A percentile compares a stretch with the other conserved stretches of the same genome.
phyloP scores from a whole-genome alignment of 2,113 vertebrate genomes.

The Cebus imitator region DNA sequence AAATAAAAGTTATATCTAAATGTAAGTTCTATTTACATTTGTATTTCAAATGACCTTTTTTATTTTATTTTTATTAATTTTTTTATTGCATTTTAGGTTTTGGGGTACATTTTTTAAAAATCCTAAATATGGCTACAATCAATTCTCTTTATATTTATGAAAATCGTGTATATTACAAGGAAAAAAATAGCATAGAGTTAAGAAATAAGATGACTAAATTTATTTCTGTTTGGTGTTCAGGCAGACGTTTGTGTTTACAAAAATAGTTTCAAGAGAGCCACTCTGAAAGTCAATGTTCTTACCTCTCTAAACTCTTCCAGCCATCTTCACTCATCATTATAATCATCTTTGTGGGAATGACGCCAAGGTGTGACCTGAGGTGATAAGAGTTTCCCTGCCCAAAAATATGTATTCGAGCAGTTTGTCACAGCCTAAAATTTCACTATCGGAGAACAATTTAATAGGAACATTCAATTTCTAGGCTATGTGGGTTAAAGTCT shows the following conservation, averaged over 20 bases:
- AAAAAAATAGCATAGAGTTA: not conserved
- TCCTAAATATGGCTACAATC: not conserved
- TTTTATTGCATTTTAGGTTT: no score
- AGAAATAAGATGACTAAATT: conserved; percentile 9
- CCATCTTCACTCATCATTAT: not conserved
- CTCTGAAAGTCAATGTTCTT: not conserved
- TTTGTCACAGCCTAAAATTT: not conserved
- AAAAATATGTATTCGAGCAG: not conserved
- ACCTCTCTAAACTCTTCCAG: not conserved
- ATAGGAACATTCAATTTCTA: not conserved
- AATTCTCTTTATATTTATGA: not conserved
- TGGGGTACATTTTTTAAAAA: not conserved
- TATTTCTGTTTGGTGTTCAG: not conserved
- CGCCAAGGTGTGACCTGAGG: not conserved
- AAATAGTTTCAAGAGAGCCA: not conserved
- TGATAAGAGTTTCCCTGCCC: not conserved
- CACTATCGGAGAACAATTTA: not conserved
- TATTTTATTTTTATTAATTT: no score
- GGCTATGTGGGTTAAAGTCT: not conserved
- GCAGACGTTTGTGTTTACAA: not conserved
- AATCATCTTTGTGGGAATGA: not conserved
- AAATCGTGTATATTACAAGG: not conserved
- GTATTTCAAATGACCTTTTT: not conserved
- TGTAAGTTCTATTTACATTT: not conserved
- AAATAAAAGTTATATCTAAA: not conserved